A percentile compares a stretch with the other conserved stretches of the same genome.
Conservation (phyloP, 2,888 invertebrate genomes). For the Formica aserva region DNA sequence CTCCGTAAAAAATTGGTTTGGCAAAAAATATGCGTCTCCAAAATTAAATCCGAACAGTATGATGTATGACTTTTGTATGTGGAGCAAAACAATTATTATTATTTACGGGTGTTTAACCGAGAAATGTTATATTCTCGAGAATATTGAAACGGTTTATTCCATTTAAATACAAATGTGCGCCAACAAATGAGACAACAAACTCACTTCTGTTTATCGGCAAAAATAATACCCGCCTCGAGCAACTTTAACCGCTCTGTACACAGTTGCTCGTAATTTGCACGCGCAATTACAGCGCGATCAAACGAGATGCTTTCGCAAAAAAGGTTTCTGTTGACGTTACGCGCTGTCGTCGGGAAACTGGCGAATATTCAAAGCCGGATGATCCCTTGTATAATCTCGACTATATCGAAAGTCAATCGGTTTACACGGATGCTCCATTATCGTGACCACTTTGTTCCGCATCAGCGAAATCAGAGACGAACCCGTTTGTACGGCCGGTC, state of each 20-base stretch:
- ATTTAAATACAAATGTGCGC: slow-evolving; percentile 5
- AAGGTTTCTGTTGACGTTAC: slow-evolving; percentile 61
- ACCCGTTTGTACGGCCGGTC: slow-evolving; percentile 10
- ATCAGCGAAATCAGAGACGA: slow-evolving; percentile 10
- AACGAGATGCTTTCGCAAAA: slow-evolving; percentile 52
- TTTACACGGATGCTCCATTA: slow-evolving; percentile 69
- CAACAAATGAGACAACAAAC: slow-evolving; percentile 5
- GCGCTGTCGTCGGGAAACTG: slow-evolving; percentile 18
- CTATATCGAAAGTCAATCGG: slow-evolving; percentile 62
- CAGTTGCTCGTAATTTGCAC: slow-evolving; percentile 60
- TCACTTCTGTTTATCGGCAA: neutral
- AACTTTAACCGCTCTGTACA: slow-evolving; percentile 27
- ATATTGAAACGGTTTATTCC: slow-evolving; percentile 10
- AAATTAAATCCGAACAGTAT: neutral
- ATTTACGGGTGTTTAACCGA: neutral
- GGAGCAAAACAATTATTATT: slow-evolving; percentile 5
- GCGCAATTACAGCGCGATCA: slow-evolving; percentile 69
- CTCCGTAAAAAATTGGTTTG: neutral
- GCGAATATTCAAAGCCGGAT: slow-evolving; percentile 60
- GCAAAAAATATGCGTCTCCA: neutral
- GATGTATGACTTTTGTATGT: neutral
- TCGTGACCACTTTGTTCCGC: slow-evolving; percentile 39
- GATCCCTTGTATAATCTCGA: slow-evolving; percentile 27
- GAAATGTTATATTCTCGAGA: neutral
- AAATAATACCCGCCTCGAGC: slow-evolving; percentile 20